Evolutionary conservation across 2,797 vertebrate genomes (phyloP).

Genomic region (Alfaro cultratus): DNA sequence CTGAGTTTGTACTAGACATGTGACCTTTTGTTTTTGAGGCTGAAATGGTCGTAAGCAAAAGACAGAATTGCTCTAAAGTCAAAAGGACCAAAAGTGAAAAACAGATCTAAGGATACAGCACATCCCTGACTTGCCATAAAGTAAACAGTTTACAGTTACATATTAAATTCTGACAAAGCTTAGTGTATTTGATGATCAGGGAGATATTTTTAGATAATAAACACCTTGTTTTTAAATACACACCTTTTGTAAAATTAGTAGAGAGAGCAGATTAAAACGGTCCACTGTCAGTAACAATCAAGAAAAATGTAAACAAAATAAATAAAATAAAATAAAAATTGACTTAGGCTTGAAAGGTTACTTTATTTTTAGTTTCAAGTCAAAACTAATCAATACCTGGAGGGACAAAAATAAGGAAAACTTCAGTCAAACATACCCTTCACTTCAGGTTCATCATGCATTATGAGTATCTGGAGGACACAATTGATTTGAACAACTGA

Average conservation of each 20-base stretch:
- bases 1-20: not conserved
- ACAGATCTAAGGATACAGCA: not conserved
- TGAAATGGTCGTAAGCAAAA: not conserved
- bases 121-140: not conserved
- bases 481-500: slow-evolving; percentile 10
- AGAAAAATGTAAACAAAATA: too few species aligned
- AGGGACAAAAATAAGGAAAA: slow-evolving; percentile 26
- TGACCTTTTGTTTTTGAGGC: not conserved
- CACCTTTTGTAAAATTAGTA: not conserved
- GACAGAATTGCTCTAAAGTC: not conserved
- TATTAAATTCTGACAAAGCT: not conserved
- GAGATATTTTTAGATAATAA: not conserved
- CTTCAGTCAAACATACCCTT: slow-evolving; percentile 31
- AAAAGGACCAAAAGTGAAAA: not conserved
- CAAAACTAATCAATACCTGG: slow-evolving; percentile 14
- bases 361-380: slow-evolving; percentile 24
- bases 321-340: not conserved
- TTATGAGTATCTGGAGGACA: slow-evolving; percentile 7
- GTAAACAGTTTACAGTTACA: not conserved
- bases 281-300: not conserved
- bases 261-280: not conserved
- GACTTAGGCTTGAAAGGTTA: slow-evolving; percentile 7
- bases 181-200: not conserved
- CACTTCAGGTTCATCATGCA: slow-evolving; percentile 17
- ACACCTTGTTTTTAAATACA: not conserved